phyloP scores from a whole-genome alignment of 2,113 vertebrate species.

The Anolis sagrei region DNA sequence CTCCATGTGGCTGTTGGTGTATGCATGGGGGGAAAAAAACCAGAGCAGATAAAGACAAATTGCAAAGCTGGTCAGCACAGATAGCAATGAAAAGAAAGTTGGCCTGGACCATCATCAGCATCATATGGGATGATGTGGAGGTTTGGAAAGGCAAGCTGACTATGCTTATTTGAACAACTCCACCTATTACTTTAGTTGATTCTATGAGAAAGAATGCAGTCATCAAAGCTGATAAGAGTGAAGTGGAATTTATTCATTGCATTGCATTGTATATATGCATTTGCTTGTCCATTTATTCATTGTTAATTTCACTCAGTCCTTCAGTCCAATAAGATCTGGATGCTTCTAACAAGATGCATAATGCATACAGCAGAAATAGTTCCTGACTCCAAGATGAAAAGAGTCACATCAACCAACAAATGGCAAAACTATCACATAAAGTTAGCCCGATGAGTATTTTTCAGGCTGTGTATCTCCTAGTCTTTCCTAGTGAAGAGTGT shows the following conservation, averaged over 20 bases:
- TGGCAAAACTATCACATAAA: background rate
- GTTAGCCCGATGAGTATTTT: background rate
- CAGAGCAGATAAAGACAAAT: background rate
- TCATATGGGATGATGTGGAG: background rate
- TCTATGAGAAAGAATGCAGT: conserved; percentile 52
- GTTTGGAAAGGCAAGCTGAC: background rate
- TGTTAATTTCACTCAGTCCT: background rate
- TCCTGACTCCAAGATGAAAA: background rate
- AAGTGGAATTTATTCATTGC: conserved; percentile 31
- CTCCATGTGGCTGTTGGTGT: background rate
- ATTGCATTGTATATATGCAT: background rate
- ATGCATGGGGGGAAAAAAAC: background rate
- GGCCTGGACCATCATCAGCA: conserved; percentile 4
- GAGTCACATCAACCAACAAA: background rate
- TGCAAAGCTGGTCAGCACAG: conserved; percentile 36
- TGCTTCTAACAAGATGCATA: background rate
- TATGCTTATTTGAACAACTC: conserved; percentile 30
- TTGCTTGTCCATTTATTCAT: background rate
- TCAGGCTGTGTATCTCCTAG: background rate
- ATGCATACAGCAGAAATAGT: background rate
- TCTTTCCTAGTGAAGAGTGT: background rate
- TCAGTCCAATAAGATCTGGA: background rate
- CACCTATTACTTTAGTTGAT: conserved; percentile 24
- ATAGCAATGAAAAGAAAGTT: conserved; percentile 5
- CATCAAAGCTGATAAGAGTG: conserved; percentile 43